Base-by-base conservation (phyloP, 2,113 vertebrate species). In the Gallinago media region DNA sequence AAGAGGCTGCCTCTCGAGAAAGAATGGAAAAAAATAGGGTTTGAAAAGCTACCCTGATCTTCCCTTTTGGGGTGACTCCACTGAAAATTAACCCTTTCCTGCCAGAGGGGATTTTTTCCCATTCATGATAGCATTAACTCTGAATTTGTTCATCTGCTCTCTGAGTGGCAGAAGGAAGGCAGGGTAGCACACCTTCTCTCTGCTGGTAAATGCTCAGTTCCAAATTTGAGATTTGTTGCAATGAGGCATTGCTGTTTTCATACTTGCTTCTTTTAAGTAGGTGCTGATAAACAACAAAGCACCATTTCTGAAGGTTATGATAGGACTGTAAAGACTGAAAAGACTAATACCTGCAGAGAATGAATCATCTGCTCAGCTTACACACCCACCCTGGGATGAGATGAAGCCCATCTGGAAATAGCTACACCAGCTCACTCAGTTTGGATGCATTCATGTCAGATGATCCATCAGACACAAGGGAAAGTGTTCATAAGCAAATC, bases 401-500 rank as follows among this genome's bases (percentile, higher is more conserved):
- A 77, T 44, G 84, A 77, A 94, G n/a, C 46, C 84, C 89, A 62
- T 89, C 72, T 94, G 83, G 72, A 94, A 89, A 91, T 10, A 92
- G 59, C 76, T 95, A 29, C 36, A 71, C 38, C 83, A 65, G 31
- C 72, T 94, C 66, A 42, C 42, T 90, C 72, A n/a, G 63, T 77
- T 56, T 77, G 63, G 36, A 86, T 94, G 31, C 15, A 3, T 68
- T 8, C 23, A 12, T 46, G 40, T 72, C 74, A 88, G 61, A 58
- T 67, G 82, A 82, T 75, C 96, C 56, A 71, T 59, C 62, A 91
- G 40, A 65, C 34, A 44, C 0, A 0, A 76, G 15, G 49, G 21
- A 65, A 91, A 76, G 59, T 25, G 66, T 76, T 79, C 50, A 47
- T 49, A 81, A 89, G 47, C 47, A 91, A 72, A 88, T 85, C 12